phyloP scores from a whole-genome alignment of 1,140 invertebrate genomes.

The Coelopa frigida region DNA sequence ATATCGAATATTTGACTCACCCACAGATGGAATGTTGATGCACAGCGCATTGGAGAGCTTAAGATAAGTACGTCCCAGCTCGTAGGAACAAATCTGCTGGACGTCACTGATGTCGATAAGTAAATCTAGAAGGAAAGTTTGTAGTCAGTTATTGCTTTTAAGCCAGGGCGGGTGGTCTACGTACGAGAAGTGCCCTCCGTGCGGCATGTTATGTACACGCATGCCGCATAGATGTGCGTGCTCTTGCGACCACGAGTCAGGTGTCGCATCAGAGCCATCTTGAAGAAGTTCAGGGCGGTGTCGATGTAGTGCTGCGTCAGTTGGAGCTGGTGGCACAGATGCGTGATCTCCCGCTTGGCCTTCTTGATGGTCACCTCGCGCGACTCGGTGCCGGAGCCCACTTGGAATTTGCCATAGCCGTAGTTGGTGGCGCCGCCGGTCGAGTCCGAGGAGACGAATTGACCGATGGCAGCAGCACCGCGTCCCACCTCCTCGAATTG shows the following conservation, averaged over 20 bases:
- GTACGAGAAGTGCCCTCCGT: slow-evolving; percentile 91
- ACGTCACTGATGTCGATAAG: slow-evolving; percentile 98
- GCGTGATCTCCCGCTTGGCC: slow-evolving; percentile 73
- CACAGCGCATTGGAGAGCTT: slow-evolving; percentile 80
- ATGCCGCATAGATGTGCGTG: slow-evolving; percentile 91
- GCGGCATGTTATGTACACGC: slow-evolving; percentile 94
- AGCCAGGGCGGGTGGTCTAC: slow-evolving; percentile 19
- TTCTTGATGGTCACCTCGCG: slow-evolving; percentile 82
- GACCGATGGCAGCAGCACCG: slow-evolving; percentile 81
- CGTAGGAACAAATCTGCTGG: slow-evolving; percentile 92
- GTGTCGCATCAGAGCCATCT: slow-evolving; percentile 83
- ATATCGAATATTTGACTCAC: no score
- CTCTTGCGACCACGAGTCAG: slow-evolving; percentile 86
- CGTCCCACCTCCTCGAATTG: slow-evolving; percentile 90
- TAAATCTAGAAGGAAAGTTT: slow-evolving; percentile 57
- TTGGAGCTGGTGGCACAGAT: slow-evolving; percentile 69
- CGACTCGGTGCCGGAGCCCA: slow-evolving; percentile 77
- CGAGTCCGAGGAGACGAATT: slow-evolving; percentile 86
- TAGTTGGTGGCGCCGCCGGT: slow-evolving; percentile 72
- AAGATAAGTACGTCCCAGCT: slow-evolving; percentile 87
- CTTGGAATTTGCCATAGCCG: slow-evolving; percentile 66
- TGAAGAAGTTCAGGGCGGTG: slow-evolving; percentile 92
- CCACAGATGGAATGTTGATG: slow-evolving; percentile 88
- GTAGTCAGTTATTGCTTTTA: not conserved
- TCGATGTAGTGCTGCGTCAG: slow-evolving; percentile 89